These are phyloP conservation scores for Lophura nycthemera DNA, from an alignment of 2,113 vertebrate species.

Conservation along the genomic window DNA sequence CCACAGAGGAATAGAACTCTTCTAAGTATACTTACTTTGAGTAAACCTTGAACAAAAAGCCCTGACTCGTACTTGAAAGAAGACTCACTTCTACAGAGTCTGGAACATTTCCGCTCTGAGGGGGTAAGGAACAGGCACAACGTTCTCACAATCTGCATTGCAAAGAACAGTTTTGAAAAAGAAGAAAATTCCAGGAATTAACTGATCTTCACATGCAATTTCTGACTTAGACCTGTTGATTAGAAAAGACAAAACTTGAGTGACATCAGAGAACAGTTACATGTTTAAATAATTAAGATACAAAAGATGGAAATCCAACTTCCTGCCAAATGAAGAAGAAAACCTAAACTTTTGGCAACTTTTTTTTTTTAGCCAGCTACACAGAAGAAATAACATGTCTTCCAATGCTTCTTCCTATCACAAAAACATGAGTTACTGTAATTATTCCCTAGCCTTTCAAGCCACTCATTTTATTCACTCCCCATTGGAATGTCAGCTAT, in stretches of 20 bases:
- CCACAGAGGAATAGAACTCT: background rate
- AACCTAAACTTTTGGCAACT: background rate
- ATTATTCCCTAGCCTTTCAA: background rate
- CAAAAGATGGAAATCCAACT: background rate
- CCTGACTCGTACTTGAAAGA: constrained; percentile 96
- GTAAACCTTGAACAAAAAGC: constrained; percentile 95
- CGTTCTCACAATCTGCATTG: constrained; percentile 90
- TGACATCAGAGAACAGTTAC: background rate
- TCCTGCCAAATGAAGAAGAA: background rate
- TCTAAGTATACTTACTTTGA: constrained; percentile 85
- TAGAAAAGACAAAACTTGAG: background rate
- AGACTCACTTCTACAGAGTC: constrained; percentile 87
- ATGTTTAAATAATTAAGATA: background rate
- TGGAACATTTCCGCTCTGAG: constrained; percentile 91
- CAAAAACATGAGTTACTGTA: background rate
- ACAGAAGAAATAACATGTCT: background rate
- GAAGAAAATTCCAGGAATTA: background rate
- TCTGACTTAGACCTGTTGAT: background rate
- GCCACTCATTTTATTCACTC: background rate
- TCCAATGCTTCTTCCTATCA: background rate
- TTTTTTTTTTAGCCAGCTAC: background rate
- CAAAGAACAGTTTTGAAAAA: constrained; percentile 43
- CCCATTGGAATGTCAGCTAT: background rate
- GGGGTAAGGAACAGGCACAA: constrained; percentile 94
- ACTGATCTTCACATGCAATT: background rate